These are phyloP conservation scores for Tachysurus fulvidraco DNA, from an alignment of 2,113 vertebrate genomes.

Conservation along the genomic window DNA sequence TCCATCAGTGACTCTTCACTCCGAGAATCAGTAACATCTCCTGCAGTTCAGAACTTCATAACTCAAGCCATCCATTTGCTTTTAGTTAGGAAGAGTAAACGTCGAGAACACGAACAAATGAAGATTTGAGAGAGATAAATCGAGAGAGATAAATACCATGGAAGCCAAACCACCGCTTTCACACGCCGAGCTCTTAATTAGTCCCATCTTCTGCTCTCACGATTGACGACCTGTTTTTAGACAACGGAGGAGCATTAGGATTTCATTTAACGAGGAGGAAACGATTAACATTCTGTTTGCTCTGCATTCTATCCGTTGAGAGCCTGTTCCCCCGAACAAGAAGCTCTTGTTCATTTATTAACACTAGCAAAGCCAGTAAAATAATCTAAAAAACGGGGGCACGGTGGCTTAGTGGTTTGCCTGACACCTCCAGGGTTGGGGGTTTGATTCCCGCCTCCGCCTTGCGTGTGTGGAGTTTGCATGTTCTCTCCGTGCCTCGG, in stretches of 20 bases:
- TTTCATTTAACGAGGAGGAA: constrained; percentile 52
- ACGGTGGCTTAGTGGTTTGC: too few relatives aligned
- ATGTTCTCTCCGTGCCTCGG: too few relatives aligned
- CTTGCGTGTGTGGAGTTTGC: too few relatives aligned
- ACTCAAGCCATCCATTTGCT: not conserved
- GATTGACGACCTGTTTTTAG: constrained; percentile 49
- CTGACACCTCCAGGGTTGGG: too few relatives aligned
- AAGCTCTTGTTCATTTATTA: not conserved
- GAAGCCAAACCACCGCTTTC: constrained; percentile 37
- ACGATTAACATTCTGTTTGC: constrained; percentile 31
- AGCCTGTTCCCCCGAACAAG: not conserved
- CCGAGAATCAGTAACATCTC: constrained; percentile 12
- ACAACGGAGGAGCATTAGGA: constrained; percentile 27
- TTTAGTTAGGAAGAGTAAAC: not conserved
- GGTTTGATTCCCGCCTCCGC: too few relatives aligned
- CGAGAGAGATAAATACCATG: constrained; percentile 34
- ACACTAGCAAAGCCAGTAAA: not conserved
- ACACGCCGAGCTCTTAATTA: constrained; percentile 61
- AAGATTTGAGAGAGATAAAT: constrained; percentile 13
- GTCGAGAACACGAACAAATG: not conserved
- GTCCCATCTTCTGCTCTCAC: constrained; percentile 59
- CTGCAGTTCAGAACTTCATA: not conserved
- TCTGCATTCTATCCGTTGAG: constrained; percentile 54
- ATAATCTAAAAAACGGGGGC: too few relatives aligned
- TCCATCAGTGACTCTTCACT: not conserved